Conservation (phyloP, 1,140 invertebrate genomes). For the Copidosoma floridanum region DNA sequence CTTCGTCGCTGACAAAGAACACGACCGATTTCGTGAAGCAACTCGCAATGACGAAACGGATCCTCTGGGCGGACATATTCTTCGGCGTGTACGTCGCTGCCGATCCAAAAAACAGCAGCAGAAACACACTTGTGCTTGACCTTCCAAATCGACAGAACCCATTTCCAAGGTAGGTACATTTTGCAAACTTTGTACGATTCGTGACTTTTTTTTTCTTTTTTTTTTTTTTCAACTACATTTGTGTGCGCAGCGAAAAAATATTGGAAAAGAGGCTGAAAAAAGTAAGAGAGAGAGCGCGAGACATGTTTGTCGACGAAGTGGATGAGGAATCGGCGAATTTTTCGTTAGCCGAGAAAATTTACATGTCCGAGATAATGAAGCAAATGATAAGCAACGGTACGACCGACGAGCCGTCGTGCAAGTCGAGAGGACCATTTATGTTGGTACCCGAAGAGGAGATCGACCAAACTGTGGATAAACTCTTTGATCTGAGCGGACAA, state of each 20-base stretch:
- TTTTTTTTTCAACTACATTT: too few relatives aligned
- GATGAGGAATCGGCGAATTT: slow-evolving; percentile 1
- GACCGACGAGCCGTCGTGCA: slow-evolving; percentile 32
- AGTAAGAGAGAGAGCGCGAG: slow-evolving; percentile 10
- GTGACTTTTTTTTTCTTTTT: too few relatives aligned
- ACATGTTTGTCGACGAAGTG: slow-evolving; percentile 27
- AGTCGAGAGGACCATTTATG: slow-evolving; percentile 42
- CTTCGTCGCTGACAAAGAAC: slow-evolving; percentile 60
- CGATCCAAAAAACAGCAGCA: slow-evolving; percentile 65
- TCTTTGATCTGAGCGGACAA: slow-evolving; percentile 54
- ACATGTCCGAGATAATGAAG: slow-evolving; percentile 54
- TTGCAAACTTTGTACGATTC: too few relatives aligned
- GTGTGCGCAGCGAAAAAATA: slow-evolving; percentile 44
- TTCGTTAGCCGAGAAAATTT: slow-evolving; percentile 41
- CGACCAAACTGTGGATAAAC: slow-evolving; percentile 49
- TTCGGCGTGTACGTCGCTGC: slow-evolving; percentile 68
- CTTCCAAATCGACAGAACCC: slow-evolving; percentile 61
- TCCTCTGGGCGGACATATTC: slow-evolving; percentile 65
- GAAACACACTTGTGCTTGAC: slow-evolving; percentile 65
- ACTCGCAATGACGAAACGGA: slow-evolving; percentile 63
- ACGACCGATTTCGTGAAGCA: slow-evolving; percentile 60
- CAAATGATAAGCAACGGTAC: slow-evolving; percentile 53
- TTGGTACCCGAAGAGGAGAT: slow-evolving; percentile 48
- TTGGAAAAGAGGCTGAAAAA: slow-evolving; percentile 39
- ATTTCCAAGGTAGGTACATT: slow-evolving; percentile 73